Percentiles rank a stretch among this genome's conserved stretches.
Evolutionary conservation across 2,113 vertebrate genomes (phyloP).

Genomic region (Rhinichthys klamathensis): DNA sequence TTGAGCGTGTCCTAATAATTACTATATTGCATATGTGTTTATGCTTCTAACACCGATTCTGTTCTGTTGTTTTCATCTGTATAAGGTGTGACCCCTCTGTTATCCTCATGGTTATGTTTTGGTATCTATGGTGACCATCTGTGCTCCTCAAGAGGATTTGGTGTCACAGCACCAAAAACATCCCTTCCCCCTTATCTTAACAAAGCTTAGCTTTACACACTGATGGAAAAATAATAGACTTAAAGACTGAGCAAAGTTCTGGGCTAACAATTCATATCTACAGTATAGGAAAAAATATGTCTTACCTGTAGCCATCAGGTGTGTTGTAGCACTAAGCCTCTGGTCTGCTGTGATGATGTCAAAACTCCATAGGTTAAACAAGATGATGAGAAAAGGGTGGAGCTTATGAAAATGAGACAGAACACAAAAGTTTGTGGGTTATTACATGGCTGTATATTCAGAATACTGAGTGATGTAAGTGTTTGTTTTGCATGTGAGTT

Average conservation of each 20-base stretch:
- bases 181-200: background rate
- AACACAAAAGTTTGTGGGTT: background rate
- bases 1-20: background rate
- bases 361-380: background rate
- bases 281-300: background rate
- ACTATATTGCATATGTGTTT: background rate
- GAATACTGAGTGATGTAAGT: background rate
- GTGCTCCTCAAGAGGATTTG: conserved; percentile 9
- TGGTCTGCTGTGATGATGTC: conserved; percentile 9
- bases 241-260: background rate
- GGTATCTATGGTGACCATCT: conserved; percentile 22
- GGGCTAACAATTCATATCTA: background rate
- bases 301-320: conserved; percentile 21
- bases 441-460: background rate
- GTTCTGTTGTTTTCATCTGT: conserved; percentile 6
- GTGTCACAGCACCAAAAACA: conserved; percentile 21
- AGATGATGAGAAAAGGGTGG: background rate
- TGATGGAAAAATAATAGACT: background rate
- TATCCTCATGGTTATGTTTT: conserved; percentile 38
- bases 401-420: conserved; percentile 13
- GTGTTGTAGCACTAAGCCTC: background rate
- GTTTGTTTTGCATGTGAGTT: background rate
- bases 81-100: conserved; percentile 15
- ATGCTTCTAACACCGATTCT: background rate
- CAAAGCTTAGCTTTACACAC: background rate